Percentiles rank a stretch among this genome's conserved stretches.
These are phyloP conservation scores for Gasterosteus nipponicus DNA, from an alignment of 2,113 vertebrate species.

Conservation along the genomic window DNA sequence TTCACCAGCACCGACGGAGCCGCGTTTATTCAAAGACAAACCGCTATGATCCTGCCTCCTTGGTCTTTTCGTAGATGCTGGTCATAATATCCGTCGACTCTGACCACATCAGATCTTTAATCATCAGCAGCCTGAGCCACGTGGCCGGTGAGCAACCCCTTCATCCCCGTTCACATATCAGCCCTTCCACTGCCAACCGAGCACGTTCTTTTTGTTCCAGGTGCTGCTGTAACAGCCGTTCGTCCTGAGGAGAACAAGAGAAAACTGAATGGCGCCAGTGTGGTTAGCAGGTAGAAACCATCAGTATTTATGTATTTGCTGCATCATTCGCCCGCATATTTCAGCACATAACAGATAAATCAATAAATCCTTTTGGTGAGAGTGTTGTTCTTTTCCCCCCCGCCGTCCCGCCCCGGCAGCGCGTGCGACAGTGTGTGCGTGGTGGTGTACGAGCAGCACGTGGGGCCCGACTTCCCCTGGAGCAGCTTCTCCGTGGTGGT, in stretches of 20 bases:
- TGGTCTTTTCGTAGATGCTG: conserved; percentile 73
- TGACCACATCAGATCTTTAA: conserved; percentile 72
- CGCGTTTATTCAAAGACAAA: neutral
- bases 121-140: conserved; percentile 78
- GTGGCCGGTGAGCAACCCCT: conserved; percentile 80
- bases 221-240: conserved; percentile 53
- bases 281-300: conserved; percentile 72
- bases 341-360: neutral
- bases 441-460: conserved; percentile 83
- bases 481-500: conserved; percentile 86
- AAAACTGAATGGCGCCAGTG: conserved; percentile 65
- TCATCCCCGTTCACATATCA: neutral
- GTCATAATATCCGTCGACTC: conserved; percentile 70
- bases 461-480: conserved; percentile 92
- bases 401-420: conserved; percentile 60
- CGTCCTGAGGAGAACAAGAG: conserved; percentile 52
- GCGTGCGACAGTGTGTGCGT: conserved; percentile 79
- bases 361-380: neutral
- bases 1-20: neutral
- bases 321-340: neutral
- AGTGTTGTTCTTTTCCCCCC: neutral
- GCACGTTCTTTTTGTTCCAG: conserved; percentile 42
- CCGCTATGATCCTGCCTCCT: neutral
- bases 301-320: neutral
- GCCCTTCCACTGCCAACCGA: too few species aligned